Base-by-base conservation (phyloP, 2,797 vertebrate species). In the Anguilla megastoma region DNA sequence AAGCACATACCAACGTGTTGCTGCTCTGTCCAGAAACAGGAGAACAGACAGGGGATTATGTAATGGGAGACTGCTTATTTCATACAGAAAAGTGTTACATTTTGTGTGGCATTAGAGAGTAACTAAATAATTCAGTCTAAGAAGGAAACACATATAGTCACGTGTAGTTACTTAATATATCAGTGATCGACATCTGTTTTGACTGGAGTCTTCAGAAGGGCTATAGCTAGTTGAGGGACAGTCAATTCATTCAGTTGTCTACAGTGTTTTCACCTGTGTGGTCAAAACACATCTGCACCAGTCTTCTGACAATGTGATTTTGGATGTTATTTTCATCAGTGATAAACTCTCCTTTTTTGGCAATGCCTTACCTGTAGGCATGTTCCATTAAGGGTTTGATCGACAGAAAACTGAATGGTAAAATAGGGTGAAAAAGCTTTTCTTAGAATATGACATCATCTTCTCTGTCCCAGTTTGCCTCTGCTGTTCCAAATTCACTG, bases 301-400 rank as follows among this genome's bases (percentile, higher is more conserved):
- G 16, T 24, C 69, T 80, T 80, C 3, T 52, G 48, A 84, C 48
- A 54, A 1, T 50, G n/a, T 14, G 2, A 6, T 84, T 12, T n/a
- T 52, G 27, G 82, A 9, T 84, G 82, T 16, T 54, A 84, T 84
- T 84, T 84, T 84, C 45, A 52, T 52, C 48, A 84, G 50, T 18
- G 14, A 52, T 52, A 52, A 30, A 84, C 21, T 48, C 36, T 48
- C 21, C 16, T 80, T 80, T 80, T 48, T 8, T 45, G 3, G 9
- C 16, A 18, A 63, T 6, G 5, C 36, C 41, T 24, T 80, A 41
- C 76, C 52, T 74, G 69, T 48, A 48, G 41, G 6, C 36, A 48
- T 45, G 76, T 80, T 10, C 18, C 24, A 10, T 18, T 45, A 41
- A 74, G 4, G 4, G 41, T 45, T 80, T 48, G 41, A 80, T 48